A percentile compares a stretch with the other conserved stretches of the same genome.
Conservation (phyloP, 1,140 invertebrate species). For the Gonatopus flavifemur region DNA sequence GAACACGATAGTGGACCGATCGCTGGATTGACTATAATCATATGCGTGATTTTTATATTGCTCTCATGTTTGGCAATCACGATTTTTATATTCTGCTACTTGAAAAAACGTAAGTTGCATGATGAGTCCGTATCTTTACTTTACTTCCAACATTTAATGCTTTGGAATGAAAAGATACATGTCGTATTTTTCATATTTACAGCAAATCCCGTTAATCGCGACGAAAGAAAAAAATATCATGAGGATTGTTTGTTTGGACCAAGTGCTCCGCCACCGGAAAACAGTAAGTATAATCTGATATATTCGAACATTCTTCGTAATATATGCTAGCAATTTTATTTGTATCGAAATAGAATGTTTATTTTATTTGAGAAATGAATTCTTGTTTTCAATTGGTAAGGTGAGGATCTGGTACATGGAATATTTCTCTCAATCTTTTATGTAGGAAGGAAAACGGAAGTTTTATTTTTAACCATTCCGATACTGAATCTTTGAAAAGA, state of each 20-base stretch:
- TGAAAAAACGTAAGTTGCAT: slow-evolving; percentile 12
- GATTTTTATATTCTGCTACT: background rate
- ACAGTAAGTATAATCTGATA: slow-evolving; percentile 28
- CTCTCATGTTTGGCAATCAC: background rate
- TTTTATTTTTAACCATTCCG: no score
- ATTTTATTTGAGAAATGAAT: no score
- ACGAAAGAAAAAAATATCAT: slow-evolving; percentile 10
- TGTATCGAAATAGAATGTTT: no score
- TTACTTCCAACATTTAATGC: background rate
- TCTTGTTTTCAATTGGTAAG: no score
- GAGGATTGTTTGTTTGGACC: slow-evolving; percentile 29
- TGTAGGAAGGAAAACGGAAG: no score
- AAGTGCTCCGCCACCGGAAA: slow-evolving; percentile 36
- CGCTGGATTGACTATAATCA: background rate
- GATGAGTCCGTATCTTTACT: background rate
- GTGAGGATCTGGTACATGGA: no score
- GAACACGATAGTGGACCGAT: background rate
- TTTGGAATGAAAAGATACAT: background rate
- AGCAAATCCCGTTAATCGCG: slow-evolving; percentile 13
- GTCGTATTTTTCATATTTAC: slow-evolving; percentile 18
- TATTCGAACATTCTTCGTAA: slow-evolving; percentile 5
- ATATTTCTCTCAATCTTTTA: no score
- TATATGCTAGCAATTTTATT: background rate
- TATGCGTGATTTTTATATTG: background rate
- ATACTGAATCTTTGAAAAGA: no score